A percentile compares a stretch with the other conserved stretches of the same genome.
phyloP scores from a whole-genome alignment of 2,797 vertebrate species.

The Chrysocyon brachyurus region DNA sequence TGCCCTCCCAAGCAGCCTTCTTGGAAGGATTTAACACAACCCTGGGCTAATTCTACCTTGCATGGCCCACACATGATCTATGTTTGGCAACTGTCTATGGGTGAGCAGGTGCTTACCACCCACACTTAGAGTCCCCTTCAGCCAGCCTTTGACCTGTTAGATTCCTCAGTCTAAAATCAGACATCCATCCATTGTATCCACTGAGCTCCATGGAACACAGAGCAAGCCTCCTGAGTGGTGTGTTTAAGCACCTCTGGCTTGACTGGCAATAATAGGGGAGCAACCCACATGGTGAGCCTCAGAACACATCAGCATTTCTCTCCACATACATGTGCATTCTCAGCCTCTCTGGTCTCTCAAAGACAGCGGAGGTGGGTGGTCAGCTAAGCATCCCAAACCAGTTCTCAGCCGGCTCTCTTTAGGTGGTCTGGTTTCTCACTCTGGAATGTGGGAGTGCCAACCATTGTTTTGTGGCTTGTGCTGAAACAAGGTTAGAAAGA shows the following conservation, averaged over 20 bases:
- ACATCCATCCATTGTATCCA: neutral
- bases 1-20: neutral
- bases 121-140: neutral
- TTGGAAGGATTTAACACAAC: neutral
- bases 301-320: neutral
- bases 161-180: neutral
- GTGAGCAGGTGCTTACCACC: neutral
- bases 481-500: constrained; percentile 48
- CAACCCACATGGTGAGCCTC: neutral
- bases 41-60: neutral
- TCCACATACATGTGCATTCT: neutral
- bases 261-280: neutral
- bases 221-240: neutral
- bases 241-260: neutral
- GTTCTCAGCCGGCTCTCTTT: neutral
- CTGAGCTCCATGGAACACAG: neutral
- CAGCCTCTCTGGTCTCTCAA: neutral
- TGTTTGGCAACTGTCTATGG: neutral
- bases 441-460: neutral
- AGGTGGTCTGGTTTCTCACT: constrained; percentile 22
- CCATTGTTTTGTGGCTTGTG: neutral
- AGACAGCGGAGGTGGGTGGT: neutral
- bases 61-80: neutral
- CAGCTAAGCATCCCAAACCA: neutral
- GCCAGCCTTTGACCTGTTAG: neutral